phyloP scores from a whole-genome alignment of 2,888 invertebrate genomes.

The Zygogramma bicolorata region DNA sequence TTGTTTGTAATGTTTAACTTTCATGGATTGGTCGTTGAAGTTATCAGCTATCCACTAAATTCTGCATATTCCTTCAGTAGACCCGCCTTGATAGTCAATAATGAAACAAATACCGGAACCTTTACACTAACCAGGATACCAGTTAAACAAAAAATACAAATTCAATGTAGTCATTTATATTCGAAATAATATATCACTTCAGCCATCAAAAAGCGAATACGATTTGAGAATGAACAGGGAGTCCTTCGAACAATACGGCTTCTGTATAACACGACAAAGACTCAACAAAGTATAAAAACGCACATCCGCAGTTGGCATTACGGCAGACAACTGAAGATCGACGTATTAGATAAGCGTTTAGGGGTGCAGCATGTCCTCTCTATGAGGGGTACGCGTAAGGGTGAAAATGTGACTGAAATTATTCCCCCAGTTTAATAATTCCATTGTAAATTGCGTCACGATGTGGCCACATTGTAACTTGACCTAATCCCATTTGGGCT shows the following conservation, averaged over 20 bases:
- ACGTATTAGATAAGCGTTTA: slow-evolving; percentile 38
- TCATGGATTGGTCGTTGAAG: too few species aligned
- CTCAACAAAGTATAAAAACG: slow-evolving; percentile 43
- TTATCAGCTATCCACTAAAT: too few species aligned
- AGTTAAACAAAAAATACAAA: neutral
- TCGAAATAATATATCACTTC: slow-evolving; percentile 3
- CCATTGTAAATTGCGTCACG: slow-evolving; percentile 52
- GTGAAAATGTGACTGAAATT: slow-evolving; percentile 15
- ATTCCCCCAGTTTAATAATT: slow-evolving; percentile 42
- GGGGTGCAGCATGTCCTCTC: slow-evolving; percentile 18
- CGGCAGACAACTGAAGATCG: slow-evolving; percentile 45
- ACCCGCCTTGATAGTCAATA: too few species aligned
- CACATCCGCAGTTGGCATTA: slow-evolving; percentile 44
- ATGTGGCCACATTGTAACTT: slow-evolving; percentile 55
- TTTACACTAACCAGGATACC: neutral
- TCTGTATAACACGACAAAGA: slow-evolving; percentile 30
- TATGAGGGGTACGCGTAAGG: slow-evolving; percentile 25
- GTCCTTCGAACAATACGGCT: slow-evolving; percentile 28
- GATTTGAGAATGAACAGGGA: slow-evolving; percentile 21
- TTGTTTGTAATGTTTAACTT: too few species aligned
- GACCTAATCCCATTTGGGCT: slow-evolving; percentile 50
- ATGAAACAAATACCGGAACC: neutral
- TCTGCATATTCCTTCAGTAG: too few species aligned
- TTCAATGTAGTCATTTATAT: neutral
- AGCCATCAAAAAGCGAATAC: slow-evolving; percentile 3